A percentile compares a stretch with the other conserved stretches of the same genome.
Conservation (phyloP, 2,797 vertebrate species). For the Tangara arthus region DNA sequence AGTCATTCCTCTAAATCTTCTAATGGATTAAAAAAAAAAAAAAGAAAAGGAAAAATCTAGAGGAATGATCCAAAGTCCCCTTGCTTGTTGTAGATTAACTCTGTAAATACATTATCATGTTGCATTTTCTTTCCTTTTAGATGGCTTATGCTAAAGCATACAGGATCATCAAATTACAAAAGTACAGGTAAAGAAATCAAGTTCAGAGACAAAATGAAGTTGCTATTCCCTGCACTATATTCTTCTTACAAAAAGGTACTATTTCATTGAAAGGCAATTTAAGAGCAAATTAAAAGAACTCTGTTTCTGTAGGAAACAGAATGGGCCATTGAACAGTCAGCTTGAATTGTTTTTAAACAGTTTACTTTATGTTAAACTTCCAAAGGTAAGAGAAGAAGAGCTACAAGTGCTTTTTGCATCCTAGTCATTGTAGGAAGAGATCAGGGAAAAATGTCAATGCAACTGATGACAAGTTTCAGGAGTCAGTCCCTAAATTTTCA, state of each 20-base stretch:
- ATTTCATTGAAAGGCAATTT: neutral
- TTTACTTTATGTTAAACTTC: neutral
- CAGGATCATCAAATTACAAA: neutral
- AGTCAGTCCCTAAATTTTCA: neutral
- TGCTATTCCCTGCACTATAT: neutral
- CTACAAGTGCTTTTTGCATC: neutral
- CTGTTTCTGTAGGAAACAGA: neutral
- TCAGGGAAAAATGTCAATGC: neutral
- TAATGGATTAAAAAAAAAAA: neutral
- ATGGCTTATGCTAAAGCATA: neutral
- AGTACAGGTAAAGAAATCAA: neutral
- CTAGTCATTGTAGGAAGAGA: neutral
- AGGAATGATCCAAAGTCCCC: neutral
- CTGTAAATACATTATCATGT: neutral
- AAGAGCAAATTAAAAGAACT: neutral
- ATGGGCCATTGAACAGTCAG: neutral
- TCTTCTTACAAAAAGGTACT: neutral
- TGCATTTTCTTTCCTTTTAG: neutral
- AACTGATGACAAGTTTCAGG: neutral
- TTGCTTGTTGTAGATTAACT: neutral
- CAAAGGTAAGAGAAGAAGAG: neutral
- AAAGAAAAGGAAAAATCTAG: neutral
- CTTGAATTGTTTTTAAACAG: neutral
- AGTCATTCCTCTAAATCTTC: neutral
- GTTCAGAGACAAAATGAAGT: neutral